These are phyloP conservation scores for Spizella passerina DNA, from an alignment of 2,797 vertebrate species.

Conservation along the genomic window DNA sequence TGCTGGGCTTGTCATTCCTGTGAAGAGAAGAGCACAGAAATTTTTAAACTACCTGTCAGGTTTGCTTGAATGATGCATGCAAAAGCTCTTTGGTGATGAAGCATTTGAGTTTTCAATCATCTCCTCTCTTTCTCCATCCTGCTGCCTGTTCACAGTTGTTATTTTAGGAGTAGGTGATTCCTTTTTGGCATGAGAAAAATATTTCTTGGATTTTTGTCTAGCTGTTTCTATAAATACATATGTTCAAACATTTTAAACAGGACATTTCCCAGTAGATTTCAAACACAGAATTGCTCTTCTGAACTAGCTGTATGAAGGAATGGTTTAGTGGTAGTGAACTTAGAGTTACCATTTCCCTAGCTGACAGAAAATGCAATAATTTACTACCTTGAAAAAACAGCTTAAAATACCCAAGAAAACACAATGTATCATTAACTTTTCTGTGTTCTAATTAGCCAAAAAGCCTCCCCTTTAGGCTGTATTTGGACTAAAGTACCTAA, in stretches of 20 bases:
- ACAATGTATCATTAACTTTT: background rate
- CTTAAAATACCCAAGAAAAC: background rate
- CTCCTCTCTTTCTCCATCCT: background rate
- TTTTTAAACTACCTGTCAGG: background rate
- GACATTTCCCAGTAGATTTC: background rate
- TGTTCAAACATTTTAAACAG: background rate
- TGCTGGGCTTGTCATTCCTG: background rate
- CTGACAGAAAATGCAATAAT: background rate
- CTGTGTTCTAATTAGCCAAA: background rate
- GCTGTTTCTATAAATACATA: background rate
- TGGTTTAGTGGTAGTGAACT: background rate
- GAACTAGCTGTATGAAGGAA: background rate
- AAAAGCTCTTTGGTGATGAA: background rate
- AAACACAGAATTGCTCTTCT: background rate
- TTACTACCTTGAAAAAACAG: background rate
- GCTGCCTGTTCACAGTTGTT: background rate
- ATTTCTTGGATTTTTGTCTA: background rate
- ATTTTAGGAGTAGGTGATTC: background rate
- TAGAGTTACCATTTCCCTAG: background rate
- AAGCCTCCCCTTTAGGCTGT: background rate
- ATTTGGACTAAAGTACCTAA: background rate
- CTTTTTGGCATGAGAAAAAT: background rate
- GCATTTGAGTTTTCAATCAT: background rate
- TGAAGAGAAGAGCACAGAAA: background rate
- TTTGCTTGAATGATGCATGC: background rate